Conservation (phyloP, 1,140 invertebrate species). For the Pachyrhynchus sulphureomaculatus region DNA sequence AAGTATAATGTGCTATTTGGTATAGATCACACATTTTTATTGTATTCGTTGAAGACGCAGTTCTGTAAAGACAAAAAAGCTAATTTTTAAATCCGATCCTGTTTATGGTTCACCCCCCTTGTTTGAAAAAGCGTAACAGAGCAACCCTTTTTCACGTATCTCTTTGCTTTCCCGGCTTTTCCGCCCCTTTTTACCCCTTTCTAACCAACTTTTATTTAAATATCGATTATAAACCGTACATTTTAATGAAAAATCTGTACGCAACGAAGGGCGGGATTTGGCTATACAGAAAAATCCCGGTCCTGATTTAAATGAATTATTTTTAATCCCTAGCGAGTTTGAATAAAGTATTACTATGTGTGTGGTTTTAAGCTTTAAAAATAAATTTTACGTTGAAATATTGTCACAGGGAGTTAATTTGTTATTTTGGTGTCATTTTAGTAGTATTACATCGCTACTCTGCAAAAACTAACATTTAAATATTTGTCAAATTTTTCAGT, state of each 20-base stretch:
- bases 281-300: neutral
- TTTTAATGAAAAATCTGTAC: constrained; percentile 39
- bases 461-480: too few species aligned
- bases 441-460: too few species aligned
- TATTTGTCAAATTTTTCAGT: too few species aligned
- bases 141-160: constrained; percentile 37
- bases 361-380: constrained; percentile 7
- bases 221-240: constrained; percentile 40
- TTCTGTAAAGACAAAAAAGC: neutral
- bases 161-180: constrained; percentile 35
- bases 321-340: constrained; percentile 23
- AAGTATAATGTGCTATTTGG: too few species aligned
- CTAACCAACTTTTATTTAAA: constrained; percentile 41
- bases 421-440: too few species aligned
- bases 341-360: constrained; percentile 25
- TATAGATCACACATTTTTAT: too few species aligned
- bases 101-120: constrained; percentile 18
- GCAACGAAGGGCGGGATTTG: constrained; percentile 16
- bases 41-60: too few species aligned
- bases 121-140: constrained; percentile 35
- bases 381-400: neutral
- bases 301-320: constrained; percentile 32
- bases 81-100: constrained; percentile 14
- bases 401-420: too few species aligned
- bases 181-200: constrained; percentile 36